A percentile compares a stretch with the other conserved stretches of the same genome.
These are phyloP conservation scores for Rhabdornis inornatus DNA, from an alignment of 2,113 vertebrate species.

Conservation along the genomic window DNA sequence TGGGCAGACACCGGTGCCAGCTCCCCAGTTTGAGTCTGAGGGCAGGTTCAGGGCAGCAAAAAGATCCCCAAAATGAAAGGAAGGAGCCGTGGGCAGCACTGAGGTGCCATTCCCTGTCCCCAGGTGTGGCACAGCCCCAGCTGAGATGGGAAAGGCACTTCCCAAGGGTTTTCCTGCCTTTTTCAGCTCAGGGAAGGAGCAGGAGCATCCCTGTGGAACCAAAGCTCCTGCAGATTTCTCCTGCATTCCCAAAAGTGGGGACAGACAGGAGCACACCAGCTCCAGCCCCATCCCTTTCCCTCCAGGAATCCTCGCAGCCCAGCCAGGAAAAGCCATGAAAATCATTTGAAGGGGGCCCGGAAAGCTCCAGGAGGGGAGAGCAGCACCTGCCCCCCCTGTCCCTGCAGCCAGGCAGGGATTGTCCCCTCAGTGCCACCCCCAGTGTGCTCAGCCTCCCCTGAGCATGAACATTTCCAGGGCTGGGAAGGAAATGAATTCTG, in stretches of 20 bases:
- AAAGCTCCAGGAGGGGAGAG: background rate
- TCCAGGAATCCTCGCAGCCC: background rate
- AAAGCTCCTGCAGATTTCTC: background rate
- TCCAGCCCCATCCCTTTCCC: background rate
- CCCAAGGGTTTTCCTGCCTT: background rate
- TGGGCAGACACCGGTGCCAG: background rate
- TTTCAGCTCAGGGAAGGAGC: background rate
- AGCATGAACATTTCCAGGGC: background rate
- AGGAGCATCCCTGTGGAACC: background rate
- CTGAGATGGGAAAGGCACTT: background rate
- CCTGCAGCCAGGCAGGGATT: background rate
- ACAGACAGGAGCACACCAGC: no score
- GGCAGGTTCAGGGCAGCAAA: background rate
- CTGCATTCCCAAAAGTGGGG: background rate
- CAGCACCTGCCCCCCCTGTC: background rate
- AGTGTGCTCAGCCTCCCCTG: background rate
- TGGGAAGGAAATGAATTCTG: constrained; percentile 20
- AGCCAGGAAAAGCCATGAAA: background rate
- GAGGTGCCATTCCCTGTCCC: background rate
- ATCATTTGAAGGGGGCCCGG: background rate
- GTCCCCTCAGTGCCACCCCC: background rate
- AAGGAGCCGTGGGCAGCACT: background rate
- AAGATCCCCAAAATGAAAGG: background rate
- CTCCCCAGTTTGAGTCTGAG: background rate
- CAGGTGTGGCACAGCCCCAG: background rate